Base-by-base conservation (phyloP, 2,888 invertebrate species). In the Thymelicus lineola region DNA sequence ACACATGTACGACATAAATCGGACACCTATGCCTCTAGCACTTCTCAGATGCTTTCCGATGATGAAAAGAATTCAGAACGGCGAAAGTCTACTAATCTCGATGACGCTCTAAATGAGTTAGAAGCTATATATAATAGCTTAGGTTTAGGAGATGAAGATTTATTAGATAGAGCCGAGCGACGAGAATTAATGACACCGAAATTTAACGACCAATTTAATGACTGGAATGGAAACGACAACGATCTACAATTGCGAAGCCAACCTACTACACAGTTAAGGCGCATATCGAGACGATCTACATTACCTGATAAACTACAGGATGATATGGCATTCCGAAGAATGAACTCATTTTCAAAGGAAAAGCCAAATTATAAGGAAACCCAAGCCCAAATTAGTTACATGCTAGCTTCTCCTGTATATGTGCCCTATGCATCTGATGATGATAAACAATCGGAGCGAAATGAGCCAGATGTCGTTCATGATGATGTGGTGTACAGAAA, bases 51-150 rank as follows among this genome's bases (percentile, higher is more conserved):
- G 83, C 86, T 88, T 72, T 93, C 94, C 71, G 89, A 94, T 60
- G 92, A 94, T 66, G 94, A 94, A 76, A 90, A 89, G 76, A 85
- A 81, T 77, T 93, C 93, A 68, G 93, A 93, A 78, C 89, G 94
- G 78, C 90, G 95, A 76, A 97, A 96, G 85, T 97, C 97, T 3
- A 95, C 96, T 15, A 97, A 97, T 86, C 93, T 98, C 50, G 98
- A 98, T 82, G 98, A 98, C 82, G 98, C 98, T 66, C 94, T 98
- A 35, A 96, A 96, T 79, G 98, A 98, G 87, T 87, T 98, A 68
- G 98, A 98, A 92, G 97, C 97, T n/a, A 98, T 98, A 82, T 97
- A 97, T 83, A 97, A 97, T 78, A 98, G 97, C 79, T 94, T 98
- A 70, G 96, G 96, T n/a, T 91, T 98, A 64, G 97, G 96, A 0